These are phyloP conservation scores for Enoplosus armatus DNA, from an alignment of 2,797 vertebrate genomes.

Conservation along the genomic window DNA sequence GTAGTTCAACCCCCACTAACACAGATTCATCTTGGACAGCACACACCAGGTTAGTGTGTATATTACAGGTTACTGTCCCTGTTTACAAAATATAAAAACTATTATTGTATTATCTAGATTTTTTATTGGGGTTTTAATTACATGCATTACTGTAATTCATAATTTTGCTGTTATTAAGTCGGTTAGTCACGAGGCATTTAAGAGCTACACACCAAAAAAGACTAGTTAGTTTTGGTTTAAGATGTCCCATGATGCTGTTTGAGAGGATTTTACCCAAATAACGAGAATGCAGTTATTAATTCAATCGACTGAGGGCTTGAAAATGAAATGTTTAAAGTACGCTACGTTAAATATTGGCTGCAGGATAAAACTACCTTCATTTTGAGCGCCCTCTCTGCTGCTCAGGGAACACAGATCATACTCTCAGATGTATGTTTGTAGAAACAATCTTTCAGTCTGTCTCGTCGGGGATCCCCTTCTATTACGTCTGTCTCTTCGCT, in stretches of 20 bases:
- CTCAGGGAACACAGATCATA: not conserved
- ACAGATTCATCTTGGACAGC: conserved; percentile 9
- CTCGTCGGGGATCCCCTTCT: not conserved
- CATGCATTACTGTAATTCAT: not conserved
- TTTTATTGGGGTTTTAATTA: not conserved
- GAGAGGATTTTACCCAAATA: not conserved
- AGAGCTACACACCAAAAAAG: not conserved
- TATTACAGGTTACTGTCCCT: not conserved
- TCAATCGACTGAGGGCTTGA: not conserved
- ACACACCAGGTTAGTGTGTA: not conserved
- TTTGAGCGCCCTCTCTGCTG: not conserved
- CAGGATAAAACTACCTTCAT: not conserved
- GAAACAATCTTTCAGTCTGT: not conserved
- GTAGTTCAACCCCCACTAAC: not conserved
- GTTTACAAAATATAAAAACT: no score
- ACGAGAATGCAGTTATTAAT: not conserved
- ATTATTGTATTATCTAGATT: not conserved
- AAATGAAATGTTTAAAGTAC: not conserved
- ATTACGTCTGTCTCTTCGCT: not conserved
- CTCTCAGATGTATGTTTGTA: accelerated
- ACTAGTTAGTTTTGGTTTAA: not conserved
- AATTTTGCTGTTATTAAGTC: not conserved
- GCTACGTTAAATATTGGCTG: not conserved
- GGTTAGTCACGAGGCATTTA: not conserved
- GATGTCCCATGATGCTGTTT: not conserved